Conservation (phyloP, 2,888 invertebrate genomes). For the Leucophenga montana region DNA sequence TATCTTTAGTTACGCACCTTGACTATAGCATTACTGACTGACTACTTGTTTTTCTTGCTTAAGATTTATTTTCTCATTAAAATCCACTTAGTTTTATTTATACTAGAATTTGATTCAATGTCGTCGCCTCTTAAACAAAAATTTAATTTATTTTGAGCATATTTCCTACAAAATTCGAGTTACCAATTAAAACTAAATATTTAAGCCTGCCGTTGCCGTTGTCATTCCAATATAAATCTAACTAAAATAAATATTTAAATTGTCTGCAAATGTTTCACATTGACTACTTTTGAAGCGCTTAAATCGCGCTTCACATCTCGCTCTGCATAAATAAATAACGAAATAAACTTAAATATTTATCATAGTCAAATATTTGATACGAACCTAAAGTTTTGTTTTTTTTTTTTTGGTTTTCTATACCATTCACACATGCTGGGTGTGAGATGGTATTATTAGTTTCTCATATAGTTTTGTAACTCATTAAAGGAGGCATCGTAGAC, state of each 20-base stretch:
- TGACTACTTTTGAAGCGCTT: constrained; percentile 1
- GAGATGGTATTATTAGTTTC: no score
- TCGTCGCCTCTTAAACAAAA: background rate
- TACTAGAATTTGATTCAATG: background rate
- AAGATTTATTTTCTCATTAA: background rate
- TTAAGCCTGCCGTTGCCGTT: background rate
- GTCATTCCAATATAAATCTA: no score
- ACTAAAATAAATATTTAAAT: constrained; percentile 2
- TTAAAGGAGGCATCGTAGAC: no score
- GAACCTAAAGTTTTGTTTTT: background rate
- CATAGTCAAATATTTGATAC: constrained; percentile 15
- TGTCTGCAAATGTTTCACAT: background rate
- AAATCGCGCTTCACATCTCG: constrained; percentile 15
- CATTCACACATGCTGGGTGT: no score
- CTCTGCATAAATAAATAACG: constrained; percentile 44
- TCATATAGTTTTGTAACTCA: no score
- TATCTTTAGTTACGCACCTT: no score
- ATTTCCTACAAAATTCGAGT: constrained; percentile 8
- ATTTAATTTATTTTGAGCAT: background rate
- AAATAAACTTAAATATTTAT: constrained; percentile 39
- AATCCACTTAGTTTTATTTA: background rate
- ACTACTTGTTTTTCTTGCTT: no score
- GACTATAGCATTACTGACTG: no score
- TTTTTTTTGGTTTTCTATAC: background rate
- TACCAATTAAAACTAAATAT: background rate